Base-by-base conservation (phyloP, 2,888 invertebrate genomes). In the Branchinecta sandiegonensis region DNA sequence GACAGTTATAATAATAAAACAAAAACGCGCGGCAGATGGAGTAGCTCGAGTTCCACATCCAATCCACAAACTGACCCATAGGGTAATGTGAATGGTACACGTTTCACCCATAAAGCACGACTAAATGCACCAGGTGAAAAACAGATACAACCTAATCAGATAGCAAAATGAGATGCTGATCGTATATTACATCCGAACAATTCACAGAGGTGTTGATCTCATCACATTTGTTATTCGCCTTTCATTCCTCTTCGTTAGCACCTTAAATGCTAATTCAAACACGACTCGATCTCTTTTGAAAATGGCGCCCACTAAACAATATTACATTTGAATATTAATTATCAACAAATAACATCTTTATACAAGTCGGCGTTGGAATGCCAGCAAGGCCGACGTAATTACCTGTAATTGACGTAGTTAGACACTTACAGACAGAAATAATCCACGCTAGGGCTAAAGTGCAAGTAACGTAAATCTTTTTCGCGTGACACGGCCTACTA, bases 191-290 rank as follows among this genome's bases (percentile, higher is more conserved):
- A 17, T 56, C 14, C 63, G 63, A 56, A 23, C 23, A 56, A 56
- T 56, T 56, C 23, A 17, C 63, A 56, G 63, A 56, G 63, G 63
- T 56, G 63, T 56, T 56, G 63, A 56, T 56, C 63, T 56, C 63
- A 56, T 56, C 63, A 56, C 63, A 56, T 56, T 56, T 17, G 23
- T 56, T 56, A 56, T 56, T 56, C 63, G 63, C 63, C n/a, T 56
- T 56, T 56, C 63, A 56, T 56, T 56, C 63, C 63, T 56, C 63
- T 56, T 56, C n/a, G 63, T 56, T 56, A 56, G 63, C 63, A 56
- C 63, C 63, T 56, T 56, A 56, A 56, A 56, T 56, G 63, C 63
- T 56, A 56, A 56, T 56, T 56, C 63, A 23, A 56, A n/a, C 63
- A 56, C 63, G 23, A 56, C n/a, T 37, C n/a, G 63, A n/a, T 56